These are phyloP conservation scores for Bombylius discolor DNA, from an alignment of 2,888 invertebrate genomes.

Conservation along the genomic window DNA sequence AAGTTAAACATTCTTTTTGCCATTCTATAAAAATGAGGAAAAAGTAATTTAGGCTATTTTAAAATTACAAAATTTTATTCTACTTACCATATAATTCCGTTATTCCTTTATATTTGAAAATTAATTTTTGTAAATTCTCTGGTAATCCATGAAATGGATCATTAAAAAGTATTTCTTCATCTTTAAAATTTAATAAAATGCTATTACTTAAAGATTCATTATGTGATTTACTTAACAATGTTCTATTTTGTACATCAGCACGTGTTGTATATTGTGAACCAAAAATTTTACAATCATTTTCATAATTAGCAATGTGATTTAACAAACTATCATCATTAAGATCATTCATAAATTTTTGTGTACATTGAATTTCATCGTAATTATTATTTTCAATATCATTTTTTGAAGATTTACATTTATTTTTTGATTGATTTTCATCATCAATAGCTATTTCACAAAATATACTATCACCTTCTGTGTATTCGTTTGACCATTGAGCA, in stretches of 20 bases:
- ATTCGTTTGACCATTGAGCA: not conserved
- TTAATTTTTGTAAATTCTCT: constrained; percentile 50
- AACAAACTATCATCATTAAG: constrained; percentile 8
- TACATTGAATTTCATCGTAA: constrained; percentile 21
- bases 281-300: not conserved
- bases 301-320: not conserved
- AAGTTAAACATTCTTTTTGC: constrained; percentile 82
- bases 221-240: constrained; percentile 4
- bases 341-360: constrained; percentile 31
- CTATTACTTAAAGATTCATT: not conserved
- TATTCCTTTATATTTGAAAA: constrained; percentile 66
- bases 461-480: constrained; percentile 13
- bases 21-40: constrained; percentile 50
- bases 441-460: constrained; percentile 4
- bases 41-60: not conserved
- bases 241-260: constrained; percentile 21
- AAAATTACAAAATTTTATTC: not conserved
- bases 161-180: constrained; percentile 15
- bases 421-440: not conserved
- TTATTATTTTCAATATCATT: not conserved
- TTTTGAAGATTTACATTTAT: not conserved
- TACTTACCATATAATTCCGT: constrained; percentile 62
- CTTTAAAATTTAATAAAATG: not conserved
- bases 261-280: constrained; percentile 30
- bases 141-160: constrained; percentile 68